phyloP scores from a whole-genome alignment of 2,888 invertebrate genomes.

The Eristalis intricaria region DNA sequence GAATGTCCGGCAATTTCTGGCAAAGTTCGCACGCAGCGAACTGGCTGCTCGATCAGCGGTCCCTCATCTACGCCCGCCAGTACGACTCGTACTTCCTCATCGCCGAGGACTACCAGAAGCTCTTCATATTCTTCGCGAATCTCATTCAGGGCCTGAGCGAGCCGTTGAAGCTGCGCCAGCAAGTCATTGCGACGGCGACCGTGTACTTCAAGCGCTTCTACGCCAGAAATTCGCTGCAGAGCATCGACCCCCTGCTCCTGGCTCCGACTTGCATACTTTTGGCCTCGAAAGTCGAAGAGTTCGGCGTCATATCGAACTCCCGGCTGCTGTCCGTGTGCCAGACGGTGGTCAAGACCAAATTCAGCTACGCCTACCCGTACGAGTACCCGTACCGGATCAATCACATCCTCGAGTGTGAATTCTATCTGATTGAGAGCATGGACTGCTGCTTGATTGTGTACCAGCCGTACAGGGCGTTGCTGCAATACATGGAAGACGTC shows the following conservation, averaged over 20 bases:
- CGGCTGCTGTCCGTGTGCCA: constrained; percentile 96
- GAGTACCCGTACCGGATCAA: constrained; percentile 96
- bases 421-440: constrained; percentile 97
- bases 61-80: constrained; percentile 94
- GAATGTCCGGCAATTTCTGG: constrained; percentile 99
- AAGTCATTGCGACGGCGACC: constrained; percentile 99
- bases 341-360: constrained; percentile 96
- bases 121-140: constrained; percentile 98
- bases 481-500: constrained; percentile 95
- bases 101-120: constrained; percentile 98
- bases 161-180: constrained; percentile 96
- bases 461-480: constrained; percentile 96
- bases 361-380: constrained; percentile 95
- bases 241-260: constrained; percentile 97
- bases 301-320: constrained; percentile 98
- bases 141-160: constrained; percentile 94
- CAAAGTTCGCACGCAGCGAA: constrained; percentile 99
- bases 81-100: constrained; percentile 92
- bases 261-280: constrained; percentile 98
- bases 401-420: constrained; percentile 98
- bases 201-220: constrained; percentile 99
- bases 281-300: constrained; percentile 99
- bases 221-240: constrained; percentile 96
- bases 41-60: constrained; percentile 98
- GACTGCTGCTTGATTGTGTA: constrained; percentile 99